Evolutionary conservation across 2,888 invertebrate genomes (phyloP).

Genomic region (Magallana nippona): DNA sequence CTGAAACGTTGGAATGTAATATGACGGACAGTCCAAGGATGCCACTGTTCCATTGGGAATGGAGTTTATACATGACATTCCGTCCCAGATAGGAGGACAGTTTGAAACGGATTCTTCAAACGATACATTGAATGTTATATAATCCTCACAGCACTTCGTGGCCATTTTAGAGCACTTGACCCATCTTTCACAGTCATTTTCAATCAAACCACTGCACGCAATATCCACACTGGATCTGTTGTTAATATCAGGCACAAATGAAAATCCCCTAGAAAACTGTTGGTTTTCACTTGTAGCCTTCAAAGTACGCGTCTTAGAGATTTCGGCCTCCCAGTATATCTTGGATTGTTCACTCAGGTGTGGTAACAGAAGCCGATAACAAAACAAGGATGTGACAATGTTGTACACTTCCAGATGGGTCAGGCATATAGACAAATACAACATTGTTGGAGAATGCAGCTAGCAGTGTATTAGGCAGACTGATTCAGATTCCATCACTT

Average conservation of each 20-base stretch:
- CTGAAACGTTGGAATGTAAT: neutral
- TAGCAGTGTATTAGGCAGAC: no score
- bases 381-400: neutral
- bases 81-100: neutral
- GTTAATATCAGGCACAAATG: neutral
- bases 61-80: neutral
- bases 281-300: neutral
- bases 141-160: neutral
- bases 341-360: neutral
- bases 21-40: neutral
- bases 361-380: neutral
- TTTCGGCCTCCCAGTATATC: neutral
- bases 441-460: neutral
- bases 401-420: neutral
- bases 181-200: neutral
- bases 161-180: neutral
- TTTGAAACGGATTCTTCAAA: neutral
- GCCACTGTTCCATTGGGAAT: neutral
- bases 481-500: no score
- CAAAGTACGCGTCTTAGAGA: neutral
- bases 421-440: neutral
- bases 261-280: neutral
- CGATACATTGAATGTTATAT: neutral
- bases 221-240: neutral
- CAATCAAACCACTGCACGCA: neutral